phyloP scores from a whole-genome alignment of 1,140 invertebrate species.

The Bombus pascuorum region DNA sequence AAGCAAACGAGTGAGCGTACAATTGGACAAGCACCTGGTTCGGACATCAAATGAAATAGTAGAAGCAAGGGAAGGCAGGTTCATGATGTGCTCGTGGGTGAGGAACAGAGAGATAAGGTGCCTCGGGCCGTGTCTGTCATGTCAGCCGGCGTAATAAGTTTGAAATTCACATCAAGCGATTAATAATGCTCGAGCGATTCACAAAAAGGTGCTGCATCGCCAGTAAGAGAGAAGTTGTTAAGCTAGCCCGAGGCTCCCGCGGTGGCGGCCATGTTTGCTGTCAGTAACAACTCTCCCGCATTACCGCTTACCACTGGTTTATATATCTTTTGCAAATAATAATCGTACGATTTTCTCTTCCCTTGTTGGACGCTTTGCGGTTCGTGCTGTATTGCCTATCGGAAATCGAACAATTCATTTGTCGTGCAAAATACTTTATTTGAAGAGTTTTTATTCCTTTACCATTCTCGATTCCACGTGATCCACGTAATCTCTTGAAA shows the following conservation, averaged over 20 bases:
- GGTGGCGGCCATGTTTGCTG: slow-evolving; percentile 75
- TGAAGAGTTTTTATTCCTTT: slow-evolving; percentile 43
- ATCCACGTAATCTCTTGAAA: neutral
- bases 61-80: slow-evolving; percentile 34
- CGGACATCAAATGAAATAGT: slow-evolving; percentile 69
- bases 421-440: slow-evolving; percentile 11
- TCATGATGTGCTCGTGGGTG: slow-evolving; percentile 40
- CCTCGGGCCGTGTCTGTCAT: slow-evolving; percentile 70
- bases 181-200: slow-evolving; percentile 77
- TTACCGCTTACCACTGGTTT: slow-evolving; percentile 53
- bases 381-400: neutral
- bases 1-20: slow-evolving; percentile 27
- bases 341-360: slow-evolving; percentile 33
- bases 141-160: slow-evolving; percentile 77
- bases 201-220: slow-evolving; percentile 72
- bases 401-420: slow-evolving; percentile 58
- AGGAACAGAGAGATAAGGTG: slow-evolving; percentile 53
- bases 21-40: slow-evolving; percentile 67
- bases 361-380: neutral
- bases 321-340: slow-evolving; percentile 63
- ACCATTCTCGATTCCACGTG: too few relatives aligned
- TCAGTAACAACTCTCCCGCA: slow-evolving; percentile 76
- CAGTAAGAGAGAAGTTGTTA: slow-evolving; percentile 72
- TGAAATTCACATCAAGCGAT: slow-evolving; percentile 78
- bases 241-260: slow-evolving; percentile 68